A percentile compares a stretch with the other conserved stretches of the same genome.
Conservation (phyloP, 2,797 vertebrate species). For the Ctenopoma multispine region DNA sequence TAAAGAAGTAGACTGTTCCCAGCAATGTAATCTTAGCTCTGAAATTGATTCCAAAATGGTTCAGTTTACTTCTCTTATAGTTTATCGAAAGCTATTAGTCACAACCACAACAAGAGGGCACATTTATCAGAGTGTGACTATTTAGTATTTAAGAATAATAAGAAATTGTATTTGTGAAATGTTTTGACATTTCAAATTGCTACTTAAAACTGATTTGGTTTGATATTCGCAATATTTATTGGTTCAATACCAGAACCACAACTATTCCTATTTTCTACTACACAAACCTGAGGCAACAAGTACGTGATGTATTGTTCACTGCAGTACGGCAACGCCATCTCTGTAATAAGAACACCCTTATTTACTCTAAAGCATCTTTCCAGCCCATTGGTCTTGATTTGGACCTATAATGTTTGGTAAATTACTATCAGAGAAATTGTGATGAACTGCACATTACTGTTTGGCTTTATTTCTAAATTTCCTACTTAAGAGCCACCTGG, state of each 20-base stretch:
- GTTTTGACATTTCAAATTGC: background rate
- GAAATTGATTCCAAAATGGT: slow-evolving; percentile 1
- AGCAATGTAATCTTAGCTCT: background rate
- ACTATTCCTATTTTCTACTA: slow-evolving; percentile 25
- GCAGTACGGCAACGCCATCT: slow-evolving; percentile 11
- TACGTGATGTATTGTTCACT: slow-evolving; percentile 3
- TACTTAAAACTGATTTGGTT: background rate
- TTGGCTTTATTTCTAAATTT: slow-evolving; percentile 51
- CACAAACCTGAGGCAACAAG: slow-evolving; percentile 24
- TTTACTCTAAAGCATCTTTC: slow-evolving; percentile 51
- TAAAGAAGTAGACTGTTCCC: background rate
- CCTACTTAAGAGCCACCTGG: slow-evolving; percentile 45
- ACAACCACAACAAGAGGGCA: background rate
- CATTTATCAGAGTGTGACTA: background rate
- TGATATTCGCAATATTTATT: background rate
- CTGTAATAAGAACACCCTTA: slow-evolving; percentile 27
- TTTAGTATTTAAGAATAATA: background rate
- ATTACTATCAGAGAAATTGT: slow-evolving; percentile 45
- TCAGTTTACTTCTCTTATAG: background rate
- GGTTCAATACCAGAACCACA: slow-evolving; percentile 2
- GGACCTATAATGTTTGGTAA: slow-evolving; percentile 40
- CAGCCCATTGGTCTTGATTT: slow-evolving; percentile 57
- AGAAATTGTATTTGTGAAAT: background rate
- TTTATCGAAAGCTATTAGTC: background rate
- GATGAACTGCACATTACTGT: slow-evolving; percentile 47